Conservation (phyloP, 1,140 invertebrate genomes). For the Sycophaga agraensis region DNA sequence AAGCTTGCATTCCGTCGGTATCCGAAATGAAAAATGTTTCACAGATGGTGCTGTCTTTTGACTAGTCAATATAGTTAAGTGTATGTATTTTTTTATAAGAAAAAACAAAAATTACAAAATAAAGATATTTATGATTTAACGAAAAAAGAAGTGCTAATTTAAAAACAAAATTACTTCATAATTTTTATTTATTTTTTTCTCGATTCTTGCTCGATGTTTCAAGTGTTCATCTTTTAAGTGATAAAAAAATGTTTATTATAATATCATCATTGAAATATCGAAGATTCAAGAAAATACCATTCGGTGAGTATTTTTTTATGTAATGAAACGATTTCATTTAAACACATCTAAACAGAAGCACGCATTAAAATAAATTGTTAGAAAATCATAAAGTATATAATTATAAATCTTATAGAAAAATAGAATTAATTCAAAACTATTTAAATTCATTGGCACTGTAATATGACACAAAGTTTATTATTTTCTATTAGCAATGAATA, state of each 20-base stretch:
- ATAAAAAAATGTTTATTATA: constrained; percentile 16
- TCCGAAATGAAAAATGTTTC: constrained; percentile 21
- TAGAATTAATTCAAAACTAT: constrained; percentile 20
- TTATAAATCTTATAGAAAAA: too few species aligned
- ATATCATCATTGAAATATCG: constrained; percentile 19
- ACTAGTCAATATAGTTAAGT: constrained; percentile 52
- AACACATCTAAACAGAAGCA: too few species aligned
- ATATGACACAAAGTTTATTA: constrained; percentile 53
- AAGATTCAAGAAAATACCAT: constrained; percentile 19
- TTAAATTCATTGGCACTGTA: constrained; percentile 27
- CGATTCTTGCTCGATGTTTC: too few species aligned
- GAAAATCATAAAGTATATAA: constrained; percentile 8
- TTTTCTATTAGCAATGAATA: constrained; percentile 49
- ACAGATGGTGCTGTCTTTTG: constrained; percentile 30
- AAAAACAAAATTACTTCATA: constrained; percentile 18
- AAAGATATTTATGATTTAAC: constrained; percentile 18
- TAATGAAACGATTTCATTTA: too few species aligned
- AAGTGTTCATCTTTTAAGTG: constrained; percentile 8
- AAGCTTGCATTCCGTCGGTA: constrained; percentile 24
- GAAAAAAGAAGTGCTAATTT: constrained; percentile 15
- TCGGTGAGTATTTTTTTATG: constrained; percentile 28
- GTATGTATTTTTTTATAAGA: constrained; percentile 51
- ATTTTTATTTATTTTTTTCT: too few species aligned
- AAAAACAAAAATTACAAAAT: constrained; percentile 5
- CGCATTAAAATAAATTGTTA: too few species aligned